Conservation (phyloP, 2,797 vertebrate species). For the Tamandua tetradactyla region DNA sequence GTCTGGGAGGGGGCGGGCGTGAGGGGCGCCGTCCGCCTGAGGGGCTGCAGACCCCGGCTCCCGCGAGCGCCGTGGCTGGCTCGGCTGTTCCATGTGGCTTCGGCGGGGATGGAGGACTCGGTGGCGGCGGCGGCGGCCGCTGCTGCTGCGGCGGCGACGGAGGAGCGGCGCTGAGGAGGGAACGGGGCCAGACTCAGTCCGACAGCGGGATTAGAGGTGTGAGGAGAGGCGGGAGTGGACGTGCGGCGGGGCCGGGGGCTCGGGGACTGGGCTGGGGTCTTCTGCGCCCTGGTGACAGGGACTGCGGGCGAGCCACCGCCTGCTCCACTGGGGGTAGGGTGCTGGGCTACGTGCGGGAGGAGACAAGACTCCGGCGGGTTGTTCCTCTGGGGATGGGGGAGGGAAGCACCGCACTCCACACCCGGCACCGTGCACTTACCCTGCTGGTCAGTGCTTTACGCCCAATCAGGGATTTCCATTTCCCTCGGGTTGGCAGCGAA, state of each 20-base stretch:
- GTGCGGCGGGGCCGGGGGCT: slow-evolving; percentile 45
- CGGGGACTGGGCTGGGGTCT: slow-evolving; percentile 17
- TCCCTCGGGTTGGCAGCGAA: slow-evolving; percentile 57
- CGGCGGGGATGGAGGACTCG: slow-evolving; percentile 72
- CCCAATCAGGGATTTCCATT: slow-evolving; percentile 71
- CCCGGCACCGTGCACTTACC: slow-evolving; percentile 1
- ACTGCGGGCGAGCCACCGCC: slow-evolving; percentile 52
- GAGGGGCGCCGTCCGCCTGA: slow-evolving; percentile 62
- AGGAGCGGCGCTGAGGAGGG: slow-evolving; percentile 72
- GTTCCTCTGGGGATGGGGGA: slow-evolving; percentile 52
- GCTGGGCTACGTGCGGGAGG: slow-evolving; percentile 31
- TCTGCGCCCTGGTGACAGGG: slow-evolving; percentile 62
- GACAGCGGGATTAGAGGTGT: slow-evolving; percentile 73
- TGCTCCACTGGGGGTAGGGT: slow-evolving; percentile 25
- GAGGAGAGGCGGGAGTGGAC: slow-evolving; percentile 67
- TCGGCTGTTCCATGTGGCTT: slow-evolving; percentile 76
- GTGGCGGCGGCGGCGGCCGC: slow-evolving; percentile 69
- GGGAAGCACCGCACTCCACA: slow-evolving; percentile 58
- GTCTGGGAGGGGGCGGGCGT: slow-evolving; percentile 68
- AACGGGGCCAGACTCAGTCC: slow-evolving; percentile 60
- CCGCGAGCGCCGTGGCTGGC: slow-evolving; percentile 50
- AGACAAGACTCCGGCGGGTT: slow-evolving; percentile 7
- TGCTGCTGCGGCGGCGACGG: slow-evolving; percentile 64
- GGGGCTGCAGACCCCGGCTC: slow-evolving; percentile 60
- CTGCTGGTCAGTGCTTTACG: slow-evolving; percentile 28